These are phyloP conservation scores for Hipparchia sbordonii DNA, from an alignment of 2,888 invertebrate species.

Conservation along the genomic window DNA sequence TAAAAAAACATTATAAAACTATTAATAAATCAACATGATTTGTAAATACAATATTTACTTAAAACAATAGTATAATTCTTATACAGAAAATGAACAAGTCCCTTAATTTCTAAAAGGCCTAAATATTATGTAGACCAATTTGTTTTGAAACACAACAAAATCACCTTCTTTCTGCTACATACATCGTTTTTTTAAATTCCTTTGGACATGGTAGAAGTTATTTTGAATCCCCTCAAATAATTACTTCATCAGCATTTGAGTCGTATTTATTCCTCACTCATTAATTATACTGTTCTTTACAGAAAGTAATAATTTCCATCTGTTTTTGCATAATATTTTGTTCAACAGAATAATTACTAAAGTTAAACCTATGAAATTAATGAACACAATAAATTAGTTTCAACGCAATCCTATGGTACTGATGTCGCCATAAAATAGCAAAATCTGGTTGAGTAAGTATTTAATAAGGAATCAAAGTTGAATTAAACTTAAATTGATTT, in stretches of 20 bases:
- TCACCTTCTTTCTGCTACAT: neutral
- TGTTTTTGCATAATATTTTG: neutral
- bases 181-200: neutral
- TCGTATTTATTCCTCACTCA: neutral
- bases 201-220: neutral
- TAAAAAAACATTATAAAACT: neutral
- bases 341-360: neutral
- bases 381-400: slow-evolving; percentile 12
- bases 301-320: neutral
- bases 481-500: too few species aligned
- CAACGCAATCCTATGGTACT: slow-evolving; percentile 1
- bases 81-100: slow-evolving; percentile 4
- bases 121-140: neutral
- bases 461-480: too few species aligned
- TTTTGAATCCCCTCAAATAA: neutral
- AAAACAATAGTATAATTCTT: neutral
- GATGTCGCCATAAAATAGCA: neutral
- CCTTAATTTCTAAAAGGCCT: slow-evolving; percentile 10
- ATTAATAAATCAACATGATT: slow-evolving; percentile 1
- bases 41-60: neutral
- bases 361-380: neutral
- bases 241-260: neutral
- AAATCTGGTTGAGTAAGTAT: slow-evolving; percentile 3
- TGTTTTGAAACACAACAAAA: neutral
- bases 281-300: neutral